These are phyloP conservation scores for Dissostichus mawsoni DNA, from an alignment of 2,113 vertebrate species.

Conservation along the genomic window DNA sequence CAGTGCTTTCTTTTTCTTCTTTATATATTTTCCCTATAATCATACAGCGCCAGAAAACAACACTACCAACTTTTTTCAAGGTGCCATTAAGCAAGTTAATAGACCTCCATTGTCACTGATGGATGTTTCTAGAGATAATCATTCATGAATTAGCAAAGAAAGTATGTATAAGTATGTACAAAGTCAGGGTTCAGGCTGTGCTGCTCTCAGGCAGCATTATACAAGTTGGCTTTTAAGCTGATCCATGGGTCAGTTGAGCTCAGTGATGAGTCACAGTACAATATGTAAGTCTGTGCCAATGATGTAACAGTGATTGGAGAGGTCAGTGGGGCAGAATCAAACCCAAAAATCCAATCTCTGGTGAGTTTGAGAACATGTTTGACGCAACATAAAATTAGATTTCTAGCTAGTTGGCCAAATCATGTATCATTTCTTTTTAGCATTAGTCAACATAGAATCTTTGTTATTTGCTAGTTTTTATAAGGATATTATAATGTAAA, in stretches of 20 bases:
- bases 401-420: neutral
- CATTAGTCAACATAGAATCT: neutral
- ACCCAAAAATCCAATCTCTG: neutral
- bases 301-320: conserved; percentile 67
- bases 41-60: neutral
- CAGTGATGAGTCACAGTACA: conserved; percentile 52
- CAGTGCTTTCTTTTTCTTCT: too few species aligned
- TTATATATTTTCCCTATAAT: too few species aligned
- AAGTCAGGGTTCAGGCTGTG: neutral
- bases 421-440: neutral
- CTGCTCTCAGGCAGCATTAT: conserved; percentile 4
- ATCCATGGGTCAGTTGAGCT: conserved; percentile 33
- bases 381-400: neutral
- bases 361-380: neutral
- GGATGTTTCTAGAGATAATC: neutral
- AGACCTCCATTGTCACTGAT: neutral
- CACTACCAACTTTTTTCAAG: neutral
- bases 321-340: conserved; percentile 29
- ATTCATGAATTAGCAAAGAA: neutral
- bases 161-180: neutral
- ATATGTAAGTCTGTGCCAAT: conserved; percentile 40
- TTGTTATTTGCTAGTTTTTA: neutral
- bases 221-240: conserved; percentile 10
- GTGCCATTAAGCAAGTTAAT: neutral
- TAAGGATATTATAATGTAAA: neutral